Base-by-base conservation (phyloP, 2,113 vertebrate species). In the Pygoscelis adeliae region DNA sequence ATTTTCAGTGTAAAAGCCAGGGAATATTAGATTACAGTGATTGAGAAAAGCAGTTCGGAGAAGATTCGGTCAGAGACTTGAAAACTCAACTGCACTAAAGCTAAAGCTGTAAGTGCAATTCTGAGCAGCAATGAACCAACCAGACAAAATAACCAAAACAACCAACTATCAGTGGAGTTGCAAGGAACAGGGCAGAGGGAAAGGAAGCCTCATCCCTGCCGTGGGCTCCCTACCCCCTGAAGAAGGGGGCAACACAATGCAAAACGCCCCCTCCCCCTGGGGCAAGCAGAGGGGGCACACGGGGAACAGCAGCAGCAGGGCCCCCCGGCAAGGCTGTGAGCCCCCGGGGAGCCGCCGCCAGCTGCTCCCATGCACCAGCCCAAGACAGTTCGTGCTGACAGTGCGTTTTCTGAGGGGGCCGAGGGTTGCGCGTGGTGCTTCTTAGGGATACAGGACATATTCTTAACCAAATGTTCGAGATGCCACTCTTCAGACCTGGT, bases 341-440 rank as follows among this genome's bases (percentile, higher is more conserved):
- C 3, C 53, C 58, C 8, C 0, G 0, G 36, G 55, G 9, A 61
- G 5, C 30, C 2, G 5, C 22, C 4, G 2, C 22, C 0, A 0
- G 10, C 49, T 46, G 29, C 40, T 74, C 32, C 62, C 55, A 10
- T 1, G 1, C 20, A 27, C 5, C 3, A 34, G 3, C 29, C 42
- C 27, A 15, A 17, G 14, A 32, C 14, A 46, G 29, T 40, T 78
- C 4, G 4, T 61, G 80, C 14, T 16, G 18, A 11, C 0, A 10
- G 8, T 3, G 10, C 0, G 0, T 18, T 38, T 63, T 55, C 50
- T 82, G 53, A 17, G 20, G 47, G 42, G n/a, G 11, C 10, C 42
- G 10, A 32, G 17, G 11, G 16, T 2, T 59, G 19, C 2, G 0
- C 0, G 0, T 18, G 15, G 7, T 80, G 29, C 6, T 12, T 56